Conservation (phyloP, 1,140 invertebrate genomes). For the Phocides pigmalion region DNA sequence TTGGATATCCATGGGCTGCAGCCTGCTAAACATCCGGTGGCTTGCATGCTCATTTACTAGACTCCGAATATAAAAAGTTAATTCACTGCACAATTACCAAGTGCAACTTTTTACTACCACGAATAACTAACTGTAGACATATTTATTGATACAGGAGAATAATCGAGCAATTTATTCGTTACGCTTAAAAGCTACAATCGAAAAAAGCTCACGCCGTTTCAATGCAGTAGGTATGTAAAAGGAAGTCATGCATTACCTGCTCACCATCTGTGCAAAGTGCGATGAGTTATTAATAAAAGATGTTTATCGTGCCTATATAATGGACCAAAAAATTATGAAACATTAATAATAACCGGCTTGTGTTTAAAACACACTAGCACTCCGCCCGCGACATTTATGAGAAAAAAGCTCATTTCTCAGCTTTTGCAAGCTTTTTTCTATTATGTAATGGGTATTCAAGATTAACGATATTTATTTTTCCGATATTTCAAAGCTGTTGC, state of each 20-base stretch:
- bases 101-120: not conserved
- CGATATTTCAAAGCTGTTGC: no score
- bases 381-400: not conserved
- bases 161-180: not conserved
- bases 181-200: not conserved
- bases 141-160: not conserved
- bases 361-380: conserved; percentile 4
- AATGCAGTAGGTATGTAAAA: not conserved
- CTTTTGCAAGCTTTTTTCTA: no score
- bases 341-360: conserved; percentile 10
- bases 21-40: no score
- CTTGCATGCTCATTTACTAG: no score
- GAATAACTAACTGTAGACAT: not conserved
- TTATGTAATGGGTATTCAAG: no score
- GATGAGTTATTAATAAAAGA: conserved; percentile 16
- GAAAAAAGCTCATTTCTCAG: no score
- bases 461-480: no score
- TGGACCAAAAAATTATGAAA: conserved; percentile 23
- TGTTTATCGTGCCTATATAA: conserved; percentile 15
- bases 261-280: conserved; percentile 7
- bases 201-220: conserved; percentile 9
- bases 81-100: no score
- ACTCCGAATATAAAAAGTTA: no score
- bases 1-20: no score
- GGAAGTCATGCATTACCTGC: conserved; percentile 15